Evolutionary conservation across 2,888 invertebrate genomes (phyloP).

Genomic region (Caenorhabditis afra): DNA sequence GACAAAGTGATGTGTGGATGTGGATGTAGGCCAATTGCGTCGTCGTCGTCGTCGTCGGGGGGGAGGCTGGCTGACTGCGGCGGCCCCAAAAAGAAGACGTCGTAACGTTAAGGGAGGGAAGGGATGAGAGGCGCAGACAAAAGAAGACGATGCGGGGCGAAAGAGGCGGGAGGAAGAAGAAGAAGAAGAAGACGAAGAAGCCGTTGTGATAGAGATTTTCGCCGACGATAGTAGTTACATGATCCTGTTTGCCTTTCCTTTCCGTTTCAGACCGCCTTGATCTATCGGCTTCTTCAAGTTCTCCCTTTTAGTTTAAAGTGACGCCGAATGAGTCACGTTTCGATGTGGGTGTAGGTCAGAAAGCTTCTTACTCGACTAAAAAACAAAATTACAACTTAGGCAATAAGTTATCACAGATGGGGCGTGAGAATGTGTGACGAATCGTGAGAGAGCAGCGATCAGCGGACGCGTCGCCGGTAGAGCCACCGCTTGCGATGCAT

Average conservation of each 20-base stretch:
- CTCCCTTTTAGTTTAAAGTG: slow-evolving; percentile 44
- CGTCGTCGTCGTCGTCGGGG: too few species aligned
- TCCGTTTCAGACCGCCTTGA: slow-evolving; percentile 16
- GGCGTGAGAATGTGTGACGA: slow-evolving; percentile 7
- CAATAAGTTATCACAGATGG: slow-evolving; percentile 40
- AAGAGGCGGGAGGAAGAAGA: slow-evolving; percentile 18
- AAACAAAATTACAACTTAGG: neutral
- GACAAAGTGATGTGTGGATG: too few species aligned
- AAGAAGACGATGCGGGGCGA: too few species aligned
- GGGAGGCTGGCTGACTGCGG: too few species aligned
- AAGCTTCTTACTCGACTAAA: too few species aligned
- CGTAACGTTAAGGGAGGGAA: too few species aligned
- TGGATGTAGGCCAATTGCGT: too few species aligned
- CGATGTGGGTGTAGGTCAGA: too few species aligned
- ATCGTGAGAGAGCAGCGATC: too few species aligned
- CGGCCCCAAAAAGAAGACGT: too few species aligned
- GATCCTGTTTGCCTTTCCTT: slow-evolving; percentile 34
- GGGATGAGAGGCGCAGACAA: too few species aligned
- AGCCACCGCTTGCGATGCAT: slow-evolving; percentile 64
- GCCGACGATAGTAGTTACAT: slow-evolving; percentile 38
- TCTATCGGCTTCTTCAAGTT: slow-evolving; percentile 7
- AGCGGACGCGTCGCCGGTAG: slow-evolving; percentile 52
- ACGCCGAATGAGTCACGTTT: slow-evolving; percentile 9
- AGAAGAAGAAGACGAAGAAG: slow-evolving; percentile 47
- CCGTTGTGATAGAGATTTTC: slow-evolving; percentile 46